phyloP scores from a whole-genome alignment of 1,140 invertebrate genomes.

The Drosophila obscura region DNA sequence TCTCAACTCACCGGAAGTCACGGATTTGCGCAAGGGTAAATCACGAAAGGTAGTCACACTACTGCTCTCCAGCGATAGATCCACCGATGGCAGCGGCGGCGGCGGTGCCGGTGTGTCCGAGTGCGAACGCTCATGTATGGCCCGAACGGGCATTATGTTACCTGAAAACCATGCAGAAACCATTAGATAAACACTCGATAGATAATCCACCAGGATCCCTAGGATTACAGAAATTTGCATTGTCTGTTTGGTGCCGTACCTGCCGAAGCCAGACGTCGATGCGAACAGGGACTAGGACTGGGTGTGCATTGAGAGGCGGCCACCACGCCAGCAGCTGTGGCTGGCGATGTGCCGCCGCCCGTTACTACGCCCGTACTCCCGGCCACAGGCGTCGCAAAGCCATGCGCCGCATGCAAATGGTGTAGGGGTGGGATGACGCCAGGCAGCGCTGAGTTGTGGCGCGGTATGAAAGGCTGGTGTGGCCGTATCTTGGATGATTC shows the following conservation, averaged over 20 bases:
- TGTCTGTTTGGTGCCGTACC: constrained; percentile 39
- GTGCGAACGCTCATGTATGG: constrained; percentile 93
- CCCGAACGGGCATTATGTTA: constrained; percentile 82
- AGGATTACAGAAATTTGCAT: not conserved
- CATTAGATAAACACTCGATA: not conserved
- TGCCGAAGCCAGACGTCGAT: constrained; percentile 87
- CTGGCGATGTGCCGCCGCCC: constrained; percentile 29
- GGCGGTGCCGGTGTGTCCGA: constrained; percentile 92
- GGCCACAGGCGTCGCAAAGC: constrained; percentile 52
- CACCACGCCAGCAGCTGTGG: constrained; percentile 18
- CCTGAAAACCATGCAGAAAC: constrained; percentile 28
- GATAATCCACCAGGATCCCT: too few relatives aligned
- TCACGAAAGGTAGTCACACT: constrained; percentile 96
- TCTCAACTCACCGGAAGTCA: constrained; percentile 89
- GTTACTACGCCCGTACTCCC: constrained; percentile 7
- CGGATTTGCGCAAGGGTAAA: constrained; percentile 93
- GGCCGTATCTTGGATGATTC: constrained; percentile 94
- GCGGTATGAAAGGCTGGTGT: constrained; percentile 87
- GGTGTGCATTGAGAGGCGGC: constrained; percentile 64
- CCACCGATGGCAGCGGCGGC: constrained; percentile 92
- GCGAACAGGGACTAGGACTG: constrained; percentile 86
- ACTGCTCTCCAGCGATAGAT: constrained; percentile 96
- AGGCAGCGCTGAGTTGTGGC: constrained; percentile 52
- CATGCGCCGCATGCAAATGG: constrained; percentile 68
- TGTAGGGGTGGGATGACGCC: constrained; percentile 63